A percentile compares a stretch with the other conserved stretches of the same genome.
phyloP scores from a whole-genome alignment of 2,797 vertebrate species.

The Sternarchorhynchus goeldii region DNA sequence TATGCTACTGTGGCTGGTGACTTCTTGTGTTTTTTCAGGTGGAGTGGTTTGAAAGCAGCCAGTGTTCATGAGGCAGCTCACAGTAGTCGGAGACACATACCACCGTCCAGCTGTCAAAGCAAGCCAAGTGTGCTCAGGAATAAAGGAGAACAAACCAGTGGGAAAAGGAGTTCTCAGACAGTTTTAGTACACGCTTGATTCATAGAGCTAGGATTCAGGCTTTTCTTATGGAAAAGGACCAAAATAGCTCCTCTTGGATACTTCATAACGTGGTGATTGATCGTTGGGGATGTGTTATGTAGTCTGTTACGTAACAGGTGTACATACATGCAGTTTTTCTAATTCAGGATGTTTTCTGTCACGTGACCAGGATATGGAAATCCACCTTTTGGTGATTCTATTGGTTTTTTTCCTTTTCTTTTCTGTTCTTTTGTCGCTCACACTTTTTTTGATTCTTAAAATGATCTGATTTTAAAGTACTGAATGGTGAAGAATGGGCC shows the following conservation, averaged over 20 bases:
- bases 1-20: constrained; percentile 1
- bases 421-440: not conserved
- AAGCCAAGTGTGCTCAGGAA: constrained; percentile 36
- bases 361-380: not conserved
- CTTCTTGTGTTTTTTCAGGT: constrained; percentile 26
- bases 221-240: constrained; percentile 27
- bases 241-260: constrained; percentile 35
- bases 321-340: constrained; percentile 9
- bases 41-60: constrained; percentile 30
- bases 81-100: constrained; percentile 28
- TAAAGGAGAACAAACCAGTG: constrained; percentile 14
- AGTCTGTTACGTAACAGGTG: constrained; percentile 30
- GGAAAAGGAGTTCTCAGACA: constrained; percentile 18
- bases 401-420: constrained; percentile 3
- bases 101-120: constrained; percentile 38
- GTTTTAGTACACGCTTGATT: constrained; percentile 39
- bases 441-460: not conserved
- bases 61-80: not conserved
- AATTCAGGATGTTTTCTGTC: constrained; percentile 28
- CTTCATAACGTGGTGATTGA: constrained; percentile 34
- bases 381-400: not conserved
- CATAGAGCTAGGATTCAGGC: constrained; percentile 13
- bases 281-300: constrained; percentile 29
- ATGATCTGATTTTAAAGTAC: constrained; percentile 13
- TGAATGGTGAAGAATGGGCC: constrained; percentile 61